phyloP scores from a whole-genome alignment of 2,888 invertebrate genomes.

The Apodemia mormo region DNA sequence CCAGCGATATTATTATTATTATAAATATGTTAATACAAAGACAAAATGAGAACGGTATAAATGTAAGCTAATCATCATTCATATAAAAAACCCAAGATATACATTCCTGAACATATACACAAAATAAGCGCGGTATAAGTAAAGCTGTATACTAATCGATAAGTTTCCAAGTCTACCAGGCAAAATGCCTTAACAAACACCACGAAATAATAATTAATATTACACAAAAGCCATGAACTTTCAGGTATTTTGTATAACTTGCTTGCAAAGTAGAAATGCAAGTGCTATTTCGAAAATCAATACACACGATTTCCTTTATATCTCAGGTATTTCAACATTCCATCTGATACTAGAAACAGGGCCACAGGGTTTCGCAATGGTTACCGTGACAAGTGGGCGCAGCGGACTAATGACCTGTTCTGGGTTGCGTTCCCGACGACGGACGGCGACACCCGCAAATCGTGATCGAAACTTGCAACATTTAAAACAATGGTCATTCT shows the following conservation, averaged over 20 bases:
- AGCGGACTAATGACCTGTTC: conserved; percentile 34
- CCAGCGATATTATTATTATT: too few species aligned
- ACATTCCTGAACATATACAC: too few species aligned
- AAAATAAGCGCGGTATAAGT: too few species aligned
- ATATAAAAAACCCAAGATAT: too few species aligned
- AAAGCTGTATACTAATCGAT: too few species aligned
- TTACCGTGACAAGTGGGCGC: conserved; percentile 54
- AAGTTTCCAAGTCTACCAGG: too few species aligned
- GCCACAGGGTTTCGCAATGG: conserved; percentile 35
- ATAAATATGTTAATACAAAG: too few species aligned
- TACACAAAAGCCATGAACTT: background rate
- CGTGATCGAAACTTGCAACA: conserved; percentile 47
- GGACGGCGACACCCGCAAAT: conserved; percentile 33
- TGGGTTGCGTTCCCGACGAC: conserved; percentile 47
- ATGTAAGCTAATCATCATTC: too few species aligned
- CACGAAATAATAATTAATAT: too few species aligned
- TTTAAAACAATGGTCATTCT: conserved; percentile 22
- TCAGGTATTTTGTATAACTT: background rate
- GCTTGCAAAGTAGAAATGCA: background rate
- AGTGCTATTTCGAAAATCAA: conserved; percentile 20
- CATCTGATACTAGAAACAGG: conserved; percentile 23
- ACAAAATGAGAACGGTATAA: too few species aligned
- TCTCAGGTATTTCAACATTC: conserved; percentile 26
- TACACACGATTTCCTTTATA: conserved; percentile 23
- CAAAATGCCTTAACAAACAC: too few species aligned